These are phyloP conservation scores for Shinisaurus crocodilurus DNA, from an alignment of 2,113 vertebrate species.

Conservation along the genomic window DNA sequence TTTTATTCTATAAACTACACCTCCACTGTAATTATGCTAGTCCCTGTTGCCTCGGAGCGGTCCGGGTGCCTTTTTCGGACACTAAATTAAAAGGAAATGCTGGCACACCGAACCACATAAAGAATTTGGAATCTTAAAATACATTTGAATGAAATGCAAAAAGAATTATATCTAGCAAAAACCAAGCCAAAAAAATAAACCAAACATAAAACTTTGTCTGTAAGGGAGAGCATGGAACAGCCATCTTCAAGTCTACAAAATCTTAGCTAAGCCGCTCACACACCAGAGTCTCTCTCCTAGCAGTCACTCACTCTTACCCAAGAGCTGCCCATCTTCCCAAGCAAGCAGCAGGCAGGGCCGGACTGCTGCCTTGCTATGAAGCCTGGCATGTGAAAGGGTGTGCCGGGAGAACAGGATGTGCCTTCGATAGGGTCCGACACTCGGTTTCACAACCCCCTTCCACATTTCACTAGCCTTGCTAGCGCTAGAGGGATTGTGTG, in stretches of 20 bases:
- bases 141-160: slow-evolving; percentile 51
- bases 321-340: neutral
- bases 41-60: slow-evolving; percentile 45
- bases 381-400: too few species aligned
- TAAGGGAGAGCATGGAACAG: neutral
- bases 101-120: slow-evolving; percentile 73
- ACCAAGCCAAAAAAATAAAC: slow-evolving; percentile 30
- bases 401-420: neutral
- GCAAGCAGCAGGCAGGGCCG: neutral
- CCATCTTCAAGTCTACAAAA: fast-evolving
- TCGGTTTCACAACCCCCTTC: too few species aligned
- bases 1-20: slow-evolving; percentile 56
- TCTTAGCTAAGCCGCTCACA: neutral
- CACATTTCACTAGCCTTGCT: neutral
- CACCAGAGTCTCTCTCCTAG: too few species aligned
- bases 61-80: slow-evolving; percentile 56
- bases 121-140: slow-evolving; percentile 65
- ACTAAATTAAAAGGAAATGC: slow-evolving; percentile 77
- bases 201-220: neutral
- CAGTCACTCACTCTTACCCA: neutral
- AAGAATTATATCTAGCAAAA: slow-evolving; percentile 21
- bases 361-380: neutral
- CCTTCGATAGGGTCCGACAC: too few species aligned
- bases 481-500: neutral
- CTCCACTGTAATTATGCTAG: slow-evolving; percentile 67